Conservation (phyloP, 2,888 invertebrate species). For the Chloromyia formosa region DNA sequence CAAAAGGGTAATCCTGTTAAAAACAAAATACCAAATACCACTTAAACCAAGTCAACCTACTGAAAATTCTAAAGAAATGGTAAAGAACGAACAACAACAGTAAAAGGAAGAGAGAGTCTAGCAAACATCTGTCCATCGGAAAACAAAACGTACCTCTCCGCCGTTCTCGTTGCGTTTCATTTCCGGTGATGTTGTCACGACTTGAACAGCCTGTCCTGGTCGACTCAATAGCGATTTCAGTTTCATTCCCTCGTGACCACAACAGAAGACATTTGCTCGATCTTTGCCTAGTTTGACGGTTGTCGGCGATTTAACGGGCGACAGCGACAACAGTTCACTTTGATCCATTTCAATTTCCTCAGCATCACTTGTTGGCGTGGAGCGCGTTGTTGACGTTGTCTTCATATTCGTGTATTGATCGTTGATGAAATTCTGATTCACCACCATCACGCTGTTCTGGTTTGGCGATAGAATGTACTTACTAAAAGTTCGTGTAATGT, state of each 20-base stretch:
- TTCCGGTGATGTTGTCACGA: slow-evolving; percentile 67
- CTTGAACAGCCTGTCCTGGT: slow-evolving; percentile 80
- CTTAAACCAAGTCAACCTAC: no score
- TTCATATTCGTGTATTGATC: slow-evolving; percentile 59
- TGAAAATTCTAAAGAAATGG: no score
- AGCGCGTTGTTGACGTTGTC: background rate
- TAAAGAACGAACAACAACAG: no score
- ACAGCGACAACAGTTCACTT: slow-evolving; percentile 57
- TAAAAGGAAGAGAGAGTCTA: no score
- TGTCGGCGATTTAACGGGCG: slow-evolving; percentile 55
- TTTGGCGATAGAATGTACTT: slow-evolving; percentile 65
- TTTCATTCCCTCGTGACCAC: slow-evolving; percentile 55
- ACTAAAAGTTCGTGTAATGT: slow-evolving; percentile 57
- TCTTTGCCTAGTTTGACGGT: slow-evolving; percentile 61
- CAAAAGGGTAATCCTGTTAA: no score
- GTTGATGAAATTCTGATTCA: slow-evolving; percentile 56
- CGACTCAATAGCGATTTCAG: slow-evolving; percentile 56
- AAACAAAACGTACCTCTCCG: slow-evolving; percentile 47
- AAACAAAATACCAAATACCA: no score
- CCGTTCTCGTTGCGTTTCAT: slow-evolving; percentile 57
- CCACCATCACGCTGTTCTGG: slow-evolving; percentile 53
- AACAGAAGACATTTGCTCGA: slow-evolving; percentile 61
- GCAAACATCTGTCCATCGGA: no score
- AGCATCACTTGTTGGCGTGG: background rate
- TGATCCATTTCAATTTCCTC: slow-evolving; percentile 60